These are phyloP conservation scores for Benthosema pterotum DNA, from an alignment of 2,797 vertebrate genomes.

Conservation along the genomic window DNA sequence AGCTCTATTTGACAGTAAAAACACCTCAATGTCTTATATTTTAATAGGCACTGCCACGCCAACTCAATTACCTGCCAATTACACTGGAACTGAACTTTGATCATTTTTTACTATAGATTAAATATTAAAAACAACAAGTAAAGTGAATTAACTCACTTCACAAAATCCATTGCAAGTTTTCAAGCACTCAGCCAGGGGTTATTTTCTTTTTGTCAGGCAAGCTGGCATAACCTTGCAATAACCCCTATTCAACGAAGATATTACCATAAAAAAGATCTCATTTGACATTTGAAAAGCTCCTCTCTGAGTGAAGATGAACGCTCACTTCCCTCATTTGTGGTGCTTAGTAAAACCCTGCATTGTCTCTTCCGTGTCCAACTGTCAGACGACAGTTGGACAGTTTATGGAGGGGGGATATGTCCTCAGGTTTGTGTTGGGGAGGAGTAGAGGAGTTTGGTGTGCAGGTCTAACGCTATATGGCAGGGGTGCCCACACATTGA, in stretches of 20 bases:
- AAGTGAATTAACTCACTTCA: slow-evolving; percentile 25
- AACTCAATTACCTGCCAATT: slow-evolving; percentile 37
- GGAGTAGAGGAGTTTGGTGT: slow-evolving; percentile 39
- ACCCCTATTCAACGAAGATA: slow-evolving; percentile 23
- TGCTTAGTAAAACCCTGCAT: slow-evolving; percentile 40
- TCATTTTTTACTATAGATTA: slow-evolving; percentile 46
- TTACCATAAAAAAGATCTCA: slow-evolving; percentile 25
- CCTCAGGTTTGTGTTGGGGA: slow-evolving; percentile 20
- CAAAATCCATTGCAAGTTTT: slow-evolving; percentile 1
- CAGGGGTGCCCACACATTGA: too few relatives aligned
- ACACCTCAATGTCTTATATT: slow-evolving; percentile 33
- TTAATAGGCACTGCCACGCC: slow-evolving; percentile 39
- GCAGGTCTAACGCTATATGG: slow-evolving; percentile 70
- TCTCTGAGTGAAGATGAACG: slow-evolving; percentile 51
- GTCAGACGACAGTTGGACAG: too few relatives aligned
- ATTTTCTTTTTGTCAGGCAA: slow-evolving; percentile 16
- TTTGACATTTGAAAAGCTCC: slow-evolving; percentile 34
- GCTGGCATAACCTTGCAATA: slow-evolving; percentile 25
- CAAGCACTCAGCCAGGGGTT: not conserved
- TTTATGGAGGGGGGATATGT: too few relatives aligned
- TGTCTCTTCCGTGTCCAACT: slow-evolving; percentile 43
- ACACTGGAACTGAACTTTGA: slow-evolving; percentile 34
- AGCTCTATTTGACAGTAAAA: slow-evolving; percentile 41
- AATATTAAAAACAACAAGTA: slow-evolving; percentile 33
- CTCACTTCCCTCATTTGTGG: slow-evolving; percentile 57